Evolutionary conservation across 2,888 invertebrate species (phyloP), one percentile per base, ranked within the genome.

Genomic region (Branchellion lobata): DNA sequence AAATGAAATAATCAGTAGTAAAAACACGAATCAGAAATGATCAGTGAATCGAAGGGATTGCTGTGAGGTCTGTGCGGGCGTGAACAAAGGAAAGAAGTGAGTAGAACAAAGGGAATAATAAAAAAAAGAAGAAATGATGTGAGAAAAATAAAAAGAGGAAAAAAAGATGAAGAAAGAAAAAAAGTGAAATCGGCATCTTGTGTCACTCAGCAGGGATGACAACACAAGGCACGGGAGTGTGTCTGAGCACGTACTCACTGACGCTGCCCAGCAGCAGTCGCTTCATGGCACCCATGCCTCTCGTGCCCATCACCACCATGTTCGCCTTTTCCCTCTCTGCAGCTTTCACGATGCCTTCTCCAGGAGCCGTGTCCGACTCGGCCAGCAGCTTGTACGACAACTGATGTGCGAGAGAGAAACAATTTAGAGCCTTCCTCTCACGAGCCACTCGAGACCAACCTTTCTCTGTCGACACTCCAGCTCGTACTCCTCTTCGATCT

Each of bases 401-500:
- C 82, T 83, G 81, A 27, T n/a, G 24, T 27, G 24, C 5, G n/a
- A 65, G 11, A 18, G 5, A 11, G 29, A 21, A 5, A 71, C 8
- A 2, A 31, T 27, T n/a, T 65, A 65, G 65, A n/a, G 24, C 24
- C 14, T 14, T 27, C 8, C n/a, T 8, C 8, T 65, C 8, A n/a
- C 8, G 8, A 65, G 29, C 8, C 8, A 65, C 8, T 14, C 11
- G n/a, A 65, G 24, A 14, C 65, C 14, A 29, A 75, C 75, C 75
- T 75, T 75, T 33, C 53, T 75, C 31, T 75, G 31, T 29, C 75
- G 47, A 33, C 75, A 75, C 1, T 68, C 65, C n/a, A 57, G 75
- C 78, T 83, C 82, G 78, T 83, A 83, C 29, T 82, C 82, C 29
- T 82, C 81, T 47, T 82, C 82, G 53, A 83, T 73, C 27, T 72